Conservation (phyloP, 2,797 vertebrate species). For the Notolabrus celidotus region DNA sequence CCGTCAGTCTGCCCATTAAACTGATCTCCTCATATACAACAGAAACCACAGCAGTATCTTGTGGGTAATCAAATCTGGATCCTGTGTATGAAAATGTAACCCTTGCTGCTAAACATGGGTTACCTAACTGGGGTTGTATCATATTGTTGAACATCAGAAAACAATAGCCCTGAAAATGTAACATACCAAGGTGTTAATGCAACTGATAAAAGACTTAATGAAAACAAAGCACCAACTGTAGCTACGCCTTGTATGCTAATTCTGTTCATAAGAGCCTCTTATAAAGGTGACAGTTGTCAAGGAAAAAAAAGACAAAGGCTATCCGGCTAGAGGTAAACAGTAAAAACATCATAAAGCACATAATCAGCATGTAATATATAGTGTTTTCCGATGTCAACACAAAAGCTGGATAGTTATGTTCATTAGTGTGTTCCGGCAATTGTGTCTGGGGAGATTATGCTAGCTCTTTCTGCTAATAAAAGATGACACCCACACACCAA, state of each 20-base stretch:
- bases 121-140: too few species aligned
- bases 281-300: slow-evolving; percentile 6
- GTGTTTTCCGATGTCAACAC: slow-evolving; percentile 41
- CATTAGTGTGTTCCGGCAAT: slow-evolving; percentile 48
- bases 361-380: slow-evolving; percentile 45
- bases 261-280: not conserved
- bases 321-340: slow-evolving; percentile 15
- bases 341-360: slow-evolving; percentile 32
- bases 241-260: not conserved
- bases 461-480: slow-evolving; percentile 55
- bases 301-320: slow-evolving; percentile 18
- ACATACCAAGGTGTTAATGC: not conserved
- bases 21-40: too few species aligned
- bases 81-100: too few species aligned
- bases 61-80: too few species aligned
- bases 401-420: slow-evolving; percentile 53
- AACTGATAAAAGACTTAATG: not conserved
- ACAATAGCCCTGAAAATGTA: not conserved
- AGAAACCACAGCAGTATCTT: too few species aligned
- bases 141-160: too few species aligned
- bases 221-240: too few species aligned
- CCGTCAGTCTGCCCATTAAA: too few species aligned
- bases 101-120: too few species aligned
- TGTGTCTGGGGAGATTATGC: slow-evolving; percentile 53
- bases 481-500: slow-evolving; percentile 62